Evolutionary conservation across 2,797 vertebrate species (phyloP), one percentile per base, ranked within the genome.

Genomic region (Alcedo quadribrachys): DNA sequence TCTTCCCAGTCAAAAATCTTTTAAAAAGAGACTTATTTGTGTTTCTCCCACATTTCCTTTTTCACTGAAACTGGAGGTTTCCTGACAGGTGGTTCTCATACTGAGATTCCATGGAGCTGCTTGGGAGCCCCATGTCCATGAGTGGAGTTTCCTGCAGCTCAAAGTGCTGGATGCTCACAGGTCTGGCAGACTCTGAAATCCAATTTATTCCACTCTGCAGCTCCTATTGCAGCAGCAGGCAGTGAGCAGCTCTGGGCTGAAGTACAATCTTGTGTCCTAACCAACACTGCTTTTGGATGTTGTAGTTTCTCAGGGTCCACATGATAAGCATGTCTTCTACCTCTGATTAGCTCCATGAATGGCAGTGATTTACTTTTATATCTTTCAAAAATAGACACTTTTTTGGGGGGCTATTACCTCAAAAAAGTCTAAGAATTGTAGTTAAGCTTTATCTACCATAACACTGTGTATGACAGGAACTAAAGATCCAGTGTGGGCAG

Each of bases 191-290:
- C 42, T 80, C 50, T 89, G 85, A 79, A 80, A 96, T 95, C 66
- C n/a, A 92, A 76, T 95, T 96, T 96, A 95, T 92, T 95, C 84
- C 54, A 87, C 67, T 92, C 71, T 69, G 60, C 81, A 89, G 73
- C 60, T 95, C 24, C 9, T 80, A 65, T 66, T 92, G 54, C 77
- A 92, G 68, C 40, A 95, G 25, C 78, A 71, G 77, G 79, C 79
- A 69, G 25, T 24, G 32, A 27, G 28, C 57, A 70, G 79, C 74
- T 96, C 25, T 89, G 50, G 81, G 76, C 65, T 80, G 76, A 80
- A 87, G 80, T 92, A 85, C 87, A 93, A 24, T 48, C 81, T 5
- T 70, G 60, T 89, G 78, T 66, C 65, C 50, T 76, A 63, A 92
- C 87, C 78, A 89, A 76, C 17, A 42, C n/a, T 93, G 54, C 89